These are phyloP conservation scores for Psittacula echo DNA, from an alignment of 2,797 vertebrate species.

Conservation along the genomic window DNA sequence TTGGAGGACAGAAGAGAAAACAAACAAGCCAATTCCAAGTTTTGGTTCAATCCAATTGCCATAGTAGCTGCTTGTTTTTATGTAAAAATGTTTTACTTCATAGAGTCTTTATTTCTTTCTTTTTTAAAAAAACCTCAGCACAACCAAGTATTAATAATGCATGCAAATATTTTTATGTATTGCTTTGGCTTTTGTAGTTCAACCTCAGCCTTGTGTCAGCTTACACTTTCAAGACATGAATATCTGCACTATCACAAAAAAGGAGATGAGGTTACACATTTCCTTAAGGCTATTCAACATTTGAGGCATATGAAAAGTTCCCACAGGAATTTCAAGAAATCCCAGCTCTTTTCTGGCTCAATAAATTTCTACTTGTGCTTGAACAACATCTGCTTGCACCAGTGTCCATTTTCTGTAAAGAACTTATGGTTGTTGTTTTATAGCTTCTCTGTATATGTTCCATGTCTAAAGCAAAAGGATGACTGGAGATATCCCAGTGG, in stretches of 20 bases:
- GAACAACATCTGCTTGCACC: background rate
- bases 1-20: background rate
- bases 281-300: background rate
- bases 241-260: background rate
- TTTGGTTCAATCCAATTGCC: background rate
- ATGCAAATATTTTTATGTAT: background rate
- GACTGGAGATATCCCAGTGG: background rate
- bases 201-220: background rate
- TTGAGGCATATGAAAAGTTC: background rate
- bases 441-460: background rate
- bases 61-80: constrained; percentile 12
- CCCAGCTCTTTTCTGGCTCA: background rate
- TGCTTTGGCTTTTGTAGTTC: background rate
- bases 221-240: background rate
- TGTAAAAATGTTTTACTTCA: background rate
- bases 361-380: background rate
- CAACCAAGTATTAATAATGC: background rate
- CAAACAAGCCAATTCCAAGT: background rate
- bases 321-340: constrained; percentile 3
- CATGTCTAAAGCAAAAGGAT: background rate
- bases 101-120: background rate
- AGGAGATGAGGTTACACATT: background rate
- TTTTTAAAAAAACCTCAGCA: background rate
- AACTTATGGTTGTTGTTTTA: background rate
- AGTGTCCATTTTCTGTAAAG: background rate